Evolutionary conservation across 2,888 invertebrate species (phyloP).

Genomic region (Autographa pulchrina): DNA sequence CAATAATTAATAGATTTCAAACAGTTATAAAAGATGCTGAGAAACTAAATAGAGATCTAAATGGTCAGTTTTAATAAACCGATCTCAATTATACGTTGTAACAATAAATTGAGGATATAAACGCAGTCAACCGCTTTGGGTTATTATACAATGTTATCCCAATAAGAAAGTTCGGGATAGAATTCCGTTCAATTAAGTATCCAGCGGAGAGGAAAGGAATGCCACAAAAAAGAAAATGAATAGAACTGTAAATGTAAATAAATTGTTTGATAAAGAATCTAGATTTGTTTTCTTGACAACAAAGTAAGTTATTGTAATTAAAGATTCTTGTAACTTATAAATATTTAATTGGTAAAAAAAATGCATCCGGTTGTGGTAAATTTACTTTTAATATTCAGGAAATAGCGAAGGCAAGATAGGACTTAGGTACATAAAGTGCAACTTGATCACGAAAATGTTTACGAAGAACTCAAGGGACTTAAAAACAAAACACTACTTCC

Average conservation of each 20-base stretch:
- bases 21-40: background rate
- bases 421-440: too few species aligned
- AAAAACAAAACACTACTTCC: too few species aligned
- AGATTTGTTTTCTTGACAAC: background rate
- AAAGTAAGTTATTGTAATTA: background rate
- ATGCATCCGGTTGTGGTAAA: background rate
- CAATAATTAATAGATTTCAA: background rate
- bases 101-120: slow-evolving; percentile 50
- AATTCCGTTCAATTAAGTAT: slow-evolving; percentile 54
- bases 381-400: too few species aligned
- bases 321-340: background rate
- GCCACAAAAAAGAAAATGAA: slow-evolving; percentile 19
- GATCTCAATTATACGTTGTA: slow-evolving; percentile 32
- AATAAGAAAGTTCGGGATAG: slow-evolving; percentile 48
- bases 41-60: slow-evolving; percentile 20
- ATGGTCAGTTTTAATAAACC: slow-evolving; percentile 31
- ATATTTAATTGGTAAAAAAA: background rate
- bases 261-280: background rate
- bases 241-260: slow-evolving; percentile 15
- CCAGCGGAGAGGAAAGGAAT: slow-evolving; percentile 11
- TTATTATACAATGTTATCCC: slow-evolving; percentile 48
- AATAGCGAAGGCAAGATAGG: too few species aligned
- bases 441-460: too few species aligned
- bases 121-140: slow-evolving; percentile 36
- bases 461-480: too few species aligned